Evolutionary conservation across 2,888 invertebrate genomes (phyloP), one percentile per base, ranked within the genome.

Genomic region (Trichogramma dendrolimi): DNA sequence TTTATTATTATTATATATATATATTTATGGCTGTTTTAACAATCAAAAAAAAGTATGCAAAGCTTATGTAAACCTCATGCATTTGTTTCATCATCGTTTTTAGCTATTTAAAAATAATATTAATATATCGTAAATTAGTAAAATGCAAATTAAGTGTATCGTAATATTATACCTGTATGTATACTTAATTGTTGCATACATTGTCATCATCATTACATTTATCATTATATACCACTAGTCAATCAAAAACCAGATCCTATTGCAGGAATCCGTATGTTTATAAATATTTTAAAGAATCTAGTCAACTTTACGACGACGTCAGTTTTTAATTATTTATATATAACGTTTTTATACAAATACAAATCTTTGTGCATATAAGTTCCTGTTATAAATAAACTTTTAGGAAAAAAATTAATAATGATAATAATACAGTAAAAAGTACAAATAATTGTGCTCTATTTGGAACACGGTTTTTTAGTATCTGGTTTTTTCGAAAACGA

Each of bases 181-280:
- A 10, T 58, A 40, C 51, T 50, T 44, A 14, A 49, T 50, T 53
- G 27, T n/a, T 43, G 61, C 56, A 49, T 50, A 38, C 60, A 64
- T 44, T 56, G 48, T 41, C 27, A 51, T 55, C 49, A 62, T 46
- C 44, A 49, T 62, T 53, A 39, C 11, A 48, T n/a, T 11, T 6
- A 48, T 48, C 46, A 39, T 52, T 55, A 53, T 53, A 57, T 50
- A 55, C 59, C 42, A 44, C 47, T n/a, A 60, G 39, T 41, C 8
- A 40, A 47, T 10, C 60, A 60, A 64, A 60, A 64, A 55, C 59
- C 64, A 64, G 64, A 62, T 64, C 58, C 64, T 64, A 57, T 58
- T 58, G 57, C 54, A 55, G 53, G 59, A 48, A 64, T 61, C 49
- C 46, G 61, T 58, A 53, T n/a, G n/a, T 52, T 27, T 27, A 27